Evolutionary conservation across 53 echinoderm and acorn worm genomes (phyloP), one percentile per base, ranked within the genome.

Genomic region (Apostichopus leukothele): DNA sequence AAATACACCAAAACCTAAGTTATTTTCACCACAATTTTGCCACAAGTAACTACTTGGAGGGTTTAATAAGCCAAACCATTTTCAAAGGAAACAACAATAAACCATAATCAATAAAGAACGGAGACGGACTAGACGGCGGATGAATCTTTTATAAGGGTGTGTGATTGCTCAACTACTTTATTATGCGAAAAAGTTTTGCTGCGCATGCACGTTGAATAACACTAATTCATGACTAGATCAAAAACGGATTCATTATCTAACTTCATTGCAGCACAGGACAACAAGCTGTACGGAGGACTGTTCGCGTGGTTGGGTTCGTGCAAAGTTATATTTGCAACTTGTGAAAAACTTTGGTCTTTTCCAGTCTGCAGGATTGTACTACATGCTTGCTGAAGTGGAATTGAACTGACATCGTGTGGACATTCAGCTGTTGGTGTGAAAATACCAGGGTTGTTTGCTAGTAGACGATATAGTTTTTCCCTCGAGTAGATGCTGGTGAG

Each of bases 351-450:
- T 85, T 18, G 50, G 63, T 85, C 68, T 67, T 61, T 85, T 85
- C 68, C 85, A 85, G 85, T 85, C 85, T 50, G 85, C 85, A 67
- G 16, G 66, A 85, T 4, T 23, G 14, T 85, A 18, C 27, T 85
- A 50, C 51, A 85, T 85, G 67, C 50, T 85, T 85, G 85, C 85
- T 4, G 85, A 85, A 85, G 85, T 85, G 85, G 85, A 85, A 85
- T 85, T 85, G 67, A 67, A 61, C 66, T 85, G 85, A 85, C 23
- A 63, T 85, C 60, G 66, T 85, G 67, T 76, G 67, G 85, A 68
- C 67, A 68, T 85, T 83, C 67, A 85, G 85, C 67, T 85, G 85
- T 50, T 63, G 85, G 85, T 85, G 85, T 85, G 67, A 21, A 5
- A 67, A 51, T 67, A 25, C 18, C 67, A 85, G 13, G 18, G 57